A percentile compares a stretch with the other conserved stretches of the same genome.
phyloP scores from a whole-genome alignment of 2,113 vertebrate species.

The Pseudorectes ferrugineus region DNA sequence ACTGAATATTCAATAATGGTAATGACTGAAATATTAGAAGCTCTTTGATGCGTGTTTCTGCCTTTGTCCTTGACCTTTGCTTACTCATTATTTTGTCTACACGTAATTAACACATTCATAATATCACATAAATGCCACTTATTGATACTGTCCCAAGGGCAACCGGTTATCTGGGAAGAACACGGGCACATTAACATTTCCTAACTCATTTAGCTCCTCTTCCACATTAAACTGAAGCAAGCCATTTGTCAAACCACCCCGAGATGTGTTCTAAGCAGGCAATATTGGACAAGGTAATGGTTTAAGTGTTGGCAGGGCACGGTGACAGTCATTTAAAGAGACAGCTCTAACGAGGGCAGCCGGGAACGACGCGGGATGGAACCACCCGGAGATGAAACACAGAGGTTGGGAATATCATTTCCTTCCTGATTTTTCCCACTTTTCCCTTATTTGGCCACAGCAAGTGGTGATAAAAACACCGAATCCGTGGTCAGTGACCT shows the following conservation, averaged over 20 bases:
- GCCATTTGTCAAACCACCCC: slow-evolving; percentile 21
- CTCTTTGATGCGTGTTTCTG: slow-evolving; percentile 18
- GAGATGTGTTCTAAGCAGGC: slow-evolving; percentile 9
- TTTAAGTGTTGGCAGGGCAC: background rate
- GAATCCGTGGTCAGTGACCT: background rate
- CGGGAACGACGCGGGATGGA: fast-evolving
- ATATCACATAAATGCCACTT: slow-evolving; percentile 52
- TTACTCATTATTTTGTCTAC: slow-evolving; percentile 45
- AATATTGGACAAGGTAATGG: background rate
- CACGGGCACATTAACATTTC: slow-evolving; percentile 55
- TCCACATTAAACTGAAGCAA: background rate
- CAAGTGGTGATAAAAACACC: background rate
- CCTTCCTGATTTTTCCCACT: background rate
- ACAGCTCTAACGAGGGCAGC: background rate
- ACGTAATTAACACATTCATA: slow-evolving; percentile 61
- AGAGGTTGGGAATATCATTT: fast-evolving
- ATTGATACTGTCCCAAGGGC: slow-evolving; percentile 54
- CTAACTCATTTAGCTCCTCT: slow-evolving; percentile 51
- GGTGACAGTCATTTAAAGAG: background rate
- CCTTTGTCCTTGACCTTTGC: slow-evolving; percentile 61
- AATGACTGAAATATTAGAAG: slow-evolving; percentile 29
- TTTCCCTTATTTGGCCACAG: background rate
- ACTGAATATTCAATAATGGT: slow-evolving; percentile 43
- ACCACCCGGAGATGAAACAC: background rate
- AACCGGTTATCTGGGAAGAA: slow-evolving; percentile 22